A percentile compares a stretch with the other conserved stretches of the same genome.
Conservation (phyloP, 2,888 invertebrate genomes). For the Beris chalybata region DNA sequence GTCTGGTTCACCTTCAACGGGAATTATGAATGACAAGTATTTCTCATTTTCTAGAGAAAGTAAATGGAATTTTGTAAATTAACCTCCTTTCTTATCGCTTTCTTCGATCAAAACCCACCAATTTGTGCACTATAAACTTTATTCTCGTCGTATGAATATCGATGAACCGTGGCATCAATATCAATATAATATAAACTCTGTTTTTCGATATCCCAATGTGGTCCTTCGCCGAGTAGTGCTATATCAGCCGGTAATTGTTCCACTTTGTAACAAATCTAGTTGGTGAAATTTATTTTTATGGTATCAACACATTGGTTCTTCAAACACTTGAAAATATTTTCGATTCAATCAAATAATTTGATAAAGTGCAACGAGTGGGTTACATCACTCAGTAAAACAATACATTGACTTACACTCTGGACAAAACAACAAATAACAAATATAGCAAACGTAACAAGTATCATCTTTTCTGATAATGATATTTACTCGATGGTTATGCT, state of each 20-base stretch:
- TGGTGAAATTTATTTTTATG: neutral
- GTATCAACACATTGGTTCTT: neutral
- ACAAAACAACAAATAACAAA: neutral
- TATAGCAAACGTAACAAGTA: neutral
- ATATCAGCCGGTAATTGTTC: slow-evolving; percentile 51
- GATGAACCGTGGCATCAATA: slow-evolving; percentile 55
- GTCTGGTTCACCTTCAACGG: slow-evolving; percentile 62
- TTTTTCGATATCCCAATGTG: slow-evolving; percentile 67
- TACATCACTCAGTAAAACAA: too few species aligned
- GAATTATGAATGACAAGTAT: slow-evolving; percentile 62
- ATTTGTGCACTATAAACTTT: slow-evolving; percentile 59
- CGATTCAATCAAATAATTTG: neutral
- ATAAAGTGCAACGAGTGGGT: too few species aligned
- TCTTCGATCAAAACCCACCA: slow-evolving; percentile 37
- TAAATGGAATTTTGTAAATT: slow-evolving; percentile 26
- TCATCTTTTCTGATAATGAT: too few species aligned
- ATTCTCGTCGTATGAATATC: slow-evolving; percentile 55
- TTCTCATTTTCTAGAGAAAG: slow-evolving; percentile 58
- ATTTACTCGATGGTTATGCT: too few species aligned
- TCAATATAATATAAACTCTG: slow-evolving; percentile 69
- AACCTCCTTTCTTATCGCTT: neutral
- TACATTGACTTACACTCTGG: too few species aligned
- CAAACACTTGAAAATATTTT: neutral
- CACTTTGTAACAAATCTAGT: slow-evolving; percentile 53
- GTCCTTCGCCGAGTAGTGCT: slow-evolving; percentile 67